A percentile compares a stretch with the other conserved stretches of the same genome.
Conservation (phyloP, 2,113 vertebrate genomes). For the Dromiciops gliroides region DNA sequence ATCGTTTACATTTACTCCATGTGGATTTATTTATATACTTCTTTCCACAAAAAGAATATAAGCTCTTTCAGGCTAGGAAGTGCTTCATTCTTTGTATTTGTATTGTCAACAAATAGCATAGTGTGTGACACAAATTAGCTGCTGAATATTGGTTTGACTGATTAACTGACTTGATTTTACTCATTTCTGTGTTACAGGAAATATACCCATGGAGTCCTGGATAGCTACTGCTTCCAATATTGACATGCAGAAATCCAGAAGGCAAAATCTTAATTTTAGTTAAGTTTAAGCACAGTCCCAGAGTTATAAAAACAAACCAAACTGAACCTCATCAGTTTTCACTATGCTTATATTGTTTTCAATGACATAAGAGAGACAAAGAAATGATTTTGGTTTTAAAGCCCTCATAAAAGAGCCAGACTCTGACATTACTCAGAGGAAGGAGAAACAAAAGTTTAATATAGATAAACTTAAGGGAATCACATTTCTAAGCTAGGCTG, state of each 20-base stretch:
- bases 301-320: not conserved
- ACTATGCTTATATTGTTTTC: not conserved
- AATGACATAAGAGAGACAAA: not conserved
- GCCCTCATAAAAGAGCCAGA: not conserved
- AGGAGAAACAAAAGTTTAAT: not conserved
- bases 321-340: not conserved
- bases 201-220: not conserved
- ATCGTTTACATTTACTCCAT: not conserved
- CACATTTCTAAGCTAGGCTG: not conserved
- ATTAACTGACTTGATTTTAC: not conserved
- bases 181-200: not conserved
- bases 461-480: not conserved
- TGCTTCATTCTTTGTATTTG: not conserved
- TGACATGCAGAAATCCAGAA: not conserved
- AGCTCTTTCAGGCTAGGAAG: not conserved
- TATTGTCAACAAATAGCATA: not conserved
- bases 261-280: not conserved
- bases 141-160: not conserved
- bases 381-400: not conserved
- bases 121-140: not conserved
- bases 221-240: not conserved
- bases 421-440: not conserved
- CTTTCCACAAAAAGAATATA: not conserved
- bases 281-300: not conserved
- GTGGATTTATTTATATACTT: not conserved